Evolutionary conservation across 2,797 vertebrate genomes (phyloP).

Genomic region (Oryzias dopingdopingensis): DNA sequence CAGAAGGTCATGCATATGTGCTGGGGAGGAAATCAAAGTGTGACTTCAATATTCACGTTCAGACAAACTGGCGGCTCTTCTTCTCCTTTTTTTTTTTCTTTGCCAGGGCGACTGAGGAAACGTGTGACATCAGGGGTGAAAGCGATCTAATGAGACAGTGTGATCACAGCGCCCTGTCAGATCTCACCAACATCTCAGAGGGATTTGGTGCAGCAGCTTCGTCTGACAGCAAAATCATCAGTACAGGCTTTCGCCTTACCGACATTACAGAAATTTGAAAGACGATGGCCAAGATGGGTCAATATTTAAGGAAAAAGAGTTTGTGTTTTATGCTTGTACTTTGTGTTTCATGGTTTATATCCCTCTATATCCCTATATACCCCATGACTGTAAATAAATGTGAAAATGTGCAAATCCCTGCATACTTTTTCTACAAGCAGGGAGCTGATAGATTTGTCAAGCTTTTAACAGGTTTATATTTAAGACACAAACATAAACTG

Average conservation of each 20-base stretch:
- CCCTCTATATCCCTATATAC: no score
- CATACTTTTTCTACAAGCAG: no score
- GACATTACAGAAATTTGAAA: neutral
- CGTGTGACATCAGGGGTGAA: constrained; percentile 19
- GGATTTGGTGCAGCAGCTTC: constrained; percentile 18
- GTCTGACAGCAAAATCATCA: constrained; percentile 14
- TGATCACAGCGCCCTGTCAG: constrained; percentile 50
- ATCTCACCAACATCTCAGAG: constrained; percentile 39
- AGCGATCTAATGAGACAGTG: constrained; percentile 56
- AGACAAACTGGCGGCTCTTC: neutral
- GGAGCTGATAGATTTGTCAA: no score
- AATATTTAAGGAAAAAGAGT: neutral
- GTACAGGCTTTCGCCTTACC: constrained; percentile 25
- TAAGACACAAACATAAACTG: no score
- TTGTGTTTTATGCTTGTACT: no score
- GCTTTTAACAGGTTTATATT: no score
- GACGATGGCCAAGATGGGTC: neutral
- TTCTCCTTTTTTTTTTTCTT: neutral
- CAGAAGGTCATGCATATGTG: neutral
- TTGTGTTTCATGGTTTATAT: no score
- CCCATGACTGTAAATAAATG: no score
- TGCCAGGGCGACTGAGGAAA: constrained; percentile 13
- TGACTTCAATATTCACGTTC: no score
- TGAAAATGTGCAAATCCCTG: no score
- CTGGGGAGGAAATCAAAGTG: neutral